Conservation (phyloP, 2,113 vertebrate species). For the Phylloscopus whistleri region DNA sequence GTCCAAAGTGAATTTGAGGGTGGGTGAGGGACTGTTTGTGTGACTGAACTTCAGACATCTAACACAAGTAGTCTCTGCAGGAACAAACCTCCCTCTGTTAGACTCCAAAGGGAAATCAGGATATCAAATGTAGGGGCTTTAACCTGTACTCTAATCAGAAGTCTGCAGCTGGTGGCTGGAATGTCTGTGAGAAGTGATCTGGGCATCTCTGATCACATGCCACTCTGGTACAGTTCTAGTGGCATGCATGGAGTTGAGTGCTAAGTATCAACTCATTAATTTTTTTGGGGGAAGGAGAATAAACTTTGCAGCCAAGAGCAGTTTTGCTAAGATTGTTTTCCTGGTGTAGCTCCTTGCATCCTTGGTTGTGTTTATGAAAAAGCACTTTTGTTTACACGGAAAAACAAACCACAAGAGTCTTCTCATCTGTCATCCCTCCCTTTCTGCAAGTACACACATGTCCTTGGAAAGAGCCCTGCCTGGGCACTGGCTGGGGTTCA, state of each 20-base stretch:
- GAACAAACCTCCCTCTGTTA: not conserved
- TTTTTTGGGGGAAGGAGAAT: not conserved
- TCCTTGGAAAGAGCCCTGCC: not conserved
- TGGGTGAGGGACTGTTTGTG: not conserved
- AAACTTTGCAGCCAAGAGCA: slow-evolving; percentile 46
- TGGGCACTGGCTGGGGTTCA: not conserved
- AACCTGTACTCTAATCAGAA: not conserved
- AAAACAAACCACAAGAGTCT: slow-evolving; percentile 40
- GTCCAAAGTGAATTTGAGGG: not conserved
- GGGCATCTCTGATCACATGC: not conserved
- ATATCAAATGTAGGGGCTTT: not conserved
- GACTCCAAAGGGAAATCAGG: not conserved
- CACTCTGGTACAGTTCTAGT: not conserved
- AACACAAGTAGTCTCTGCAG: not conserved
- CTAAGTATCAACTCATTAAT: not conserved
- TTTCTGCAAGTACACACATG: slow-evolving; percentile 9
- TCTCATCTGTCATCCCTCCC: slow-evolving; percentile 17
- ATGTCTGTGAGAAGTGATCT: not conserved
- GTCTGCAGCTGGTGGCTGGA: not conserved
- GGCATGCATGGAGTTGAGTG: not conserved
- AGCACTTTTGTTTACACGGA: slow-evolving; percentile 29
- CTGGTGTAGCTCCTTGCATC: not conserved
- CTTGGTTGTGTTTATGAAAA: slow-evolving; percentile 22
- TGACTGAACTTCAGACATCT: not conserved
- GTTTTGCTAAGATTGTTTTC: slow-evolving; percentile 35